Evolutionary conservation across 2,797 vertebrate genomes (phyloP).

Genomic region (Centropyge bicolor): DNA sequence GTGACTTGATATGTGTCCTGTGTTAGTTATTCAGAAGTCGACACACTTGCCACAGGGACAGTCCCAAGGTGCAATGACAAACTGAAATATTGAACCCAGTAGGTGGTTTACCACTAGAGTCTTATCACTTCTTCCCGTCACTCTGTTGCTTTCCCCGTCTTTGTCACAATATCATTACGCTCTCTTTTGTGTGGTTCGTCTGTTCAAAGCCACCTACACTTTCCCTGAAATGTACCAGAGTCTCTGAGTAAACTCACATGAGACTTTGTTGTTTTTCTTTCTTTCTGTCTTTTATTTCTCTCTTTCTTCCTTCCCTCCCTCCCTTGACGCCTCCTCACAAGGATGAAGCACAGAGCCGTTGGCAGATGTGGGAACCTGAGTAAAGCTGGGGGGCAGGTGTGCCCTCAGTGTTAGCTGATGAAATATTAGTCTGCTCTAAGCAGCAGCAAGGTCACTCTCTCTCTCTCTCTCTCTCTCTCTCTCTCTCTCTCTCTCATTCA

Average conservation of each 20-base stretch:
- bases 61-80: not conserved
- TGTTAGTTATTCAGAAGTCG: not conserved
- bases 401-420: conserved; percentile 69
- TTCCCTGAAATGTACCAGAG: conserved; percentile 48
- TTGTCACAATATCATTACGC: conserved; percentile 20
- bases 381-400: conserved; percentile 74
- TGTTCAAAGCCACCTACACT: conserved; percentile 49
- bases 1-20: not conserved
- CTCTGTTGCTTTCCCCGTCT: not conserved
- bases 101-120: conserved; percentile 40
- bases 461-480: conserved; percentile 7
- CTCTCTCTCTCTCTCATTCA: no score
- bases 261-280: conserved; percentile 48
- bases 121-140: conserved; percentile 1
- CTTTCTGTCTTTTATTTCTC: conserved; percentile 36
- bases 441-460: conserved; percentile 65
- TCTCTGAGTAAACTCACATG: conserved; percentile 43
- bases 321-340: conserved; percentile 57
- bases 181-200: conserved; percentile 28
- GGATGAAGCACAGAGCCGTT: conserved; percentile 62
- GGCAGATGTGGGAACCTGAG: conserved; percentile 70
- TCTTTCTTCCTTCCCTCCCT: conserved; percentile 26
- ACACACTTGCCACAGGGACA: conserved; percentile 12
- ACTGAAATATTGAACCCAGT: not conserved
- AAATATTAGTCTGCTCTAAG: conserved; percentile 67